These are phyloP conservation scores for Trinectes maculatus DNA, from an alignment of 2,113 vertebrate species.

Conservation along the genomic window DNA sequence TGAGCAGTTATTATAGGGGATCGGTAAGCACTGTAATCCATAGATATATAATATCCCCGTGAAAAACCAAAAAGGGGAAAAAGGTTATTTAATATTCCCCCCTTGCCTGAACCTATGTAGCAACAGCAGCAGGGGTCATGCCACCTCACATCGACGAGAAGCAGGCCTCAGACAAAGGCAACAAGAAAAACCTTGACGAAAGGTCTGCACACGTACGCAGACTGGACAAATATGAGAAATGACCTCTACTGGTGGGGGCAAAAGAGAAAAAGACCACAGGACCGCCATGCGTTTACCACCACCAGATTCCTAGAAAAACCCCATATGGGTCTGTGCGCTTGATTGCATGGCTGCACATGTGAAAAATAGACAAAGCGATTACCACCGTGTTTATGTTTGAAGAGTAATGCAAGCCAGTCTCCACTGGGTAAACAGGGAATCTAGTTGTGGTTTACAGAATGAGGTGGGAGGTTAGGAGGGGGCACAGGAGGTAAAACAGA, in stretches of 20 bases:
- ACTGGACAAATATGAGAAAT: slow-evolving; percentile 71
- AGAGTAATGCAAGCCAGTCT: slow-evolving; percentile 79
- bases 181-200: slow-evolving; percentile 68
- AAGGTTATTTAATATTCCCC: slow-evolving; percentile 54
- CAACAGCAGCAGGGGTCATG: slow-evolving; percentile 66
- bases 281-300: slow-evolving; percentile 68
- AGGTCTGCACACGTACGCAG: slow-evolving; percentile 64
- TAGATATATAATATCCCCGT: slow-evolving; percentile 67
- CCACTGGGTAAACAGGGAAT: slow-evolving; percentile 77
- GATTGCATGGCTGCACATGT: slow-evolving; percentile 81
- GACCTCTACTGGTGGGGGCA: slow-evolving; percentile 62
- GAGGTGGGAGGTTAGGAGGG: slow-evolving; percentile 35
- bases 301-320: slow-evolving; percentile 72
- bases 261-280: slow-evolving; percentile 66
- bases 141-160: slow-evolving; percentile 70
- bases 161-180: slow-evolving; percentile 76
- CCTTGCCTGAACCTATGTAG: slow-evolving; percentile 58
- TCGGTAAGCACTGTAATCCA: slow-evolving; percentile 56
- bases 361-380: slow-evolving; percentile 82
- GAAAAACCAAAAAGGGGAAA: slow-evolving; percentile 57
- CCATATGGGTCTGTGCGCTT: slow-evolving; percentile 68
- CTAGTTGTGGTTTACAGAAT: slow-evolving; percentile 75
- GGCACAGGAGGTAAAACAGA: slow-evolving; percentile 52
- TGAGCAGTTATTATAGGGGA: slow-evolving; percentile 62
- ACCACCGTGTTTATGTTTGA: slow-evolving; percentile 79